A percentile compares a stretch with the other conserved stretches of the same genome.
These are phyloP conservation scores for Drosophila affinis DNA, from an alignment of 2,888 invertebrate species.

Conservation along the genomic window DNA sequence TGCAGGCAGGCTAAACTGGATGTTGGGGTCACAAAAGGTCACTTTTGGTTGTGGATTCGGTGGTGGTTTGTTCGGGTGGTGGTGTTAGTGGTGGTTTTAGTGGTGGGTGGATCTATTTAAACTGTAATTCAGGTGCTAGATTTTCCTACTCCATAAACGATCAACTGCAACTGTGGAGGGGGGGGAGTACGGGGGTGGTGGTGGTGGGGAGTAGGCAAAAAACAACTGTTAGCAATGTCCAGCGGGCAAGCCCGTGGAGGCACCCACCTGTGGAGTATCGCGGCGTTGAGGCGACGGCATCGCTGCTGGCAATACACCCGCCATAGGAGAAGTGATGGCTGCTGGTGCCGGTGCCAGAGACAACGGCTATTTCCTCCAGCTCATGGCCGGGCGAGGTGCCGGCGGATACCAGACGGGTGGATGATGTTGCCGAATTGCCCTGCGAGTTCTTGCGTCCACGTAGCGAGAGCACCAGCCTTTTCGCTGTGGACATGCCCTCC, in stretches of 20 bases:
- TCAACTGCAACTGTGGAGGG: neutral
- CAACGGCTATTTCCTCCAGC: slow-evolving; percentile 88
- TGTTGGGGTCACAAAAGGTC: slow-evolving; percentile 26
- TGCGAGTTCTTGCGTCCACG: slow-evolving; percentile 86
- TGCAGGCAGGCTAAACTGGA: slow-evolving; percentile 30
- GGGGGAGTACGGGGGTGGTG: neutral
- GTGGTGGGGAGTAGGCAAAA: neutral
- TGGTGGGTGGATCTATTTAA: slow-evolving; percentile 30
- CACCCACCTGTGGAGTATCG: slow-evolving; percentile 82
- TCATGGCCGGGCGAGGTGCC: slow-evolving; percentile 85
- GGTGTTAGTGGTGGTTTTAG: slow-evolving; percentile 14
- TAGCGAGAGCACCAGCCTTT: slow-evolving; percentile 87
- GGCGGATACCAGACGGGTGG: slow-evolving; percentile 85
- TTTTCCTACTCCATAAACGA: slow-evolving; percentile 7
- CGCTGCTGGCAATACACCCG: slow-evolving; percentile 75
- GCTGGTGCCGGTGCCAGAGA: slow-evolving; percentile 86
- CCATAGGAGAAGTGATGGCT: slow-evolving; percentile 83
- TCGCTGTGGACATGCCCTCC: slow-evolving; percentile 86
- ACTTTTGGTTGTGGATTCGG: slow-evolving; percentile 16
- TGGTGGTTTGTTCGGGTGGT: slow-evolving; percentile 17
- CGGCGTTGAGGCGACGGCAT: slow-evolving; percentile 70
- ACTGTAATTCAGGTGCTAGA: slow-evolving; percentile 35
- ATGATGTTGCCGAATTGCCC: slow-evolving; percentile 84
- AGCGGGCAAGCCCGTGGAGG: neutral
- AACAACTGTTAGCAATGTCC: neutral